Evolutionary conservation across 2,888 invertebrate species (phyloP).

Genomic region (Muscina levida): DNA sequence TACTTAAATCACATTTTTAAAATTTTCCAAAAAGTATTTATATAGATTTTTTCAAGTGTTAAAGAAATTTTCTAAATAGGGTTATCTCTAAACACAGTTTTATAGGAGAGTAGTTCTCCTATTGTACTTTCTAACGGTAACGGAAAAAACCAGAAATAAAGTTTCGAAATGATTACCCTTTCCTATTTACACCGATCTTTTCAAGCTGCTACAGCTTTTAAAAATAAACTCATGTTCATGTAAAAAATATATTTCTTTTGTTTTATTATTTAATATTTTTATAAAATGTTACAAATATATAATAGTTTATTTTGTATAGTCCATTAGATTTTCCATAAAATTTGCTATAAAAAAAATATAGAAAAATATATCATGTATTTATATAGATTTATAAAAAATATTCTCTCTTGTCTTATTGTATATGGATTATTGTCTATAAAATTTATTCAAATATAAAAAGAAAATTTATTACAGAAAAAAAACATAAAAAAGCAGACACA

Average conservation of each 20-base stretch:
- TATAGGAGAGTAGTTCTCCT: too few species aligned
- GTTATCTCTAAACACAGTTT: too few species aligned
- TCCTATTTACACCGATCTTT: too few species aligned
- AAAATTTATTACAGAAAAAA: conserved; percentile 28
- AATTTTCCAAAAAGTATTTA: too few species aligned
- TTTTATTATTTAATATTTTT: conserved; percentile 6
- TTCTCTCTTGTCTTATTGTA: neutral
- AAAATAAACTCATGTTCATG: too few species aligned
- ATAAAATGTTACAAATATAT: conserved; percentile 22
- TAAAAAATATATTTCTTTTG: conserved; percentile 4
- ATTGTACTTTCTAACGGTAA: too few species aligned
- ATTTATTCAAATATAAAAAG: neutral
- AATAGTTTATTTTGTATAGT: neutral
- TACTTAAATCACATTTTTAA: too few species aligned
- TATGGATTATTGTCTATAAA: conserved; percentile 50
- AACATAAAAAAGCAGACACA: conserved; percentile 15
- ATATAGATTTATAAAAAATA: conserved; percentile 1
- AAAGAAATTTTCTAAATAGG: too few species aligned
- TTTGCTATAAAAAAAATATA: conserved; percentile 33
- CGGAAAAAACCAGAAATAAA: too few species aligned
- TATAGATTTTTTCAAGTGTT: too few species aligned
- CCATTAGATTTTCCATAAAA: conserved; percentile 24
- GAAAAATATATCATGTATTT: conserved; percentile 36
- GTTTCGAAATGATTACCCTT: too few species aligned
- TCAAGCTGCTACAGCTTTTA: too few species aligned